phyloP scores from a whole-genome alignment of 2,888 invertebrate species.

The Ceraclea dissimilis region DNA sequence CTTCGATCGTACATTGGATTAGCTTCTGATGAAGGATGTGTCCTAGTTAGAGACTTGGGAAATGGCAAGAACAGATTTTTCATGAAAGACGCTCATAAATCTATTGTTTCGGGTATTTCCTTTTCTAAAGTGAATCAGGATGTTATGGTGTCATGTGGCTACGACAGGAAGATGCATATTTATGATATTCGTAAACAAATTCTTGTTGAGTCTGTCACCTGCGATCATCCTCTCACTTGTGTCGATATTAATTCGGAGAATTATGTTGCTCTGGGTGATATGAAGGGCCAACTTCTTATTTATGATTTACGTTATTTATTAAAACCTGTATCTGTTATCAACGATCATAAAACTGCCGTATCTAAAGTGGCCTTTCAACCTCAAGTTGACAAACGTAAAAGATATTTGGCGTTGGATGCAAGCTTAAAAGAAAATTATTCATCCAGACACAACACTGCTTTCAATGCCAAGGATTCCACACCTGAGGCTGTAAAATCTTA shows the following conservation, averaged over 20 bases:
- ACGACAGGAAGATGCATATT: slow-evolving; percentile 49
- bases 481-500: slow-evolving; percentile 15
- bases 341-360: slow-evolving; percentile 46
- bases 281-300: slow-evolving; percentile 45
- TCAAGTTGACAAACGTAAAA: slow-evolving; percentile 31
- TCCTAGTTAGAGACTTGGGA: slow-evolving; percentile 40
- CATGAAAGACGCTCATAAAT: slow-evolving; percentile 48
- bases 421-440: slow-evolving; percentile 36
- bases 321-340: slow-evolving; percentile 40
- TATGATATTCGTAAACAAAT: slow-evolving; percentile 48
- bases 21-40: slow-evolving; percentile 47
- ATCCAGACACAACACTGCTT: slow-evolving; percentile 1
- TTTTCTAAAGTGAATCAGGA: slow-evolving; percentile 50
- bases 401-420: slow-evolving; percentile 34
- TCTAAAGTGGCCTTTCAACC: slow-evolving; percentile 45
- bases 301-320: slow-evolving; percentile 50
- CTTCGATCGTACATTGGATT: slow-evolving; percentile 40
- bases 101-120: slow-evolving; percentile 50
- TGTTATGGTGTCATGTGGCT: slow-evolving; percentile 48
- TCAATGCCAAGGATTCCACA: not conserved
- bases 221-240: slow-evolving; percentile 38
- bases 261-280: slow-evolving; percentile 48
- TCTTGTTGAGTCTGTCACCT: slow-evolving; percentile 40
- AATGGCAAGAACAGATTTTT: slow-evolving; percentile 43
- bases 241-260: slow-evolving; percentile 41